Base-by-base conservation (phyloP, 2,797 vertebrate species). In the Pangasius larnaudii region DNA sequence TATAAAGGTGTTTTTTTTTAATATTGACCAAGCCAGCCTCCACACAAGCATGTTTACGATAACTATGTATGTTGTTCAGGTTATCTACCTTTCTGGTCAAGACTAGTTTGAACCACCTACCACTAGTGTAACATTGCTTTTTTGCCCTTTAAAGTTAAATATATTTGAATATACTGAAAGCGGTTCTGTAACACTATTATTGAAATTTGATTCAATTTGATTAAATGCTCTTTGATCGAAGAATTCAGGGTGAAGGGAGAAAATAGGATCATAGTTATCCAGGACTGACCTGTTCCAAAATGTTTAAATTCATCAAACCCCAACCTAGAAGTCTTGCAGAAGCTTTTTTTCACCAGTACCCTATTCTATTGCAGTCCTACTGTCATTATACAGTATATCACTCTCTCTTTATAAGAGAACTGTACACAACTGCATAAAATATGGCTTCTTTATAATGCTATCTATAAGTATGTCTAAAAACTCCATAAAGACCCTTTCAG, bases 21-120 rank as follows among this genome's bases (percentile, higher is more conserved):
- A 93, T 74, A 90, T 89, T 90, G 93, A 91, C 93, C 89, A 89
- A 86, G 91, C 82, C 90, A 89, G 27, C 90, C 85, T 5, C 61
- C 82, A 88, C 90, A 90, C 39, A 61, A 53, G 65, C 74, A 82
- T 81, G 69, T 87, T 69, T 69, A 30, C 14, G 87, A 72, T 16
- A 90, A 89, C 59, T n/a, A 86, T 74, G 10, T 56, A 36, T 78
- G 89, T 67, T 87, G 72, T 86, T 84, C 42, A 27, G 36, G 42
- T 88, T 89, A 53, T 88, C 61, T 46, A 36, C 65, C 81, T 59
- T 5, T 65, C 63, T 56, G 49, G 56, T 59, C 16, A 69, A 69
- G 59, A 63, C 85, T 59, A 74, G 88, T 42, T 65, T 83, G 79
- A 89, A 89, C 84, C 69, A 72, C 59, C 36, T 49, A 56, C 61